A percentile compares a stretch with the other conserved stretches of the same genome.
These are phyloP conservation scores for Caradrina clavipalpis DNA, from an alignment of 2,888 invertebrate species.

Conservation along the genomic window DNA sequence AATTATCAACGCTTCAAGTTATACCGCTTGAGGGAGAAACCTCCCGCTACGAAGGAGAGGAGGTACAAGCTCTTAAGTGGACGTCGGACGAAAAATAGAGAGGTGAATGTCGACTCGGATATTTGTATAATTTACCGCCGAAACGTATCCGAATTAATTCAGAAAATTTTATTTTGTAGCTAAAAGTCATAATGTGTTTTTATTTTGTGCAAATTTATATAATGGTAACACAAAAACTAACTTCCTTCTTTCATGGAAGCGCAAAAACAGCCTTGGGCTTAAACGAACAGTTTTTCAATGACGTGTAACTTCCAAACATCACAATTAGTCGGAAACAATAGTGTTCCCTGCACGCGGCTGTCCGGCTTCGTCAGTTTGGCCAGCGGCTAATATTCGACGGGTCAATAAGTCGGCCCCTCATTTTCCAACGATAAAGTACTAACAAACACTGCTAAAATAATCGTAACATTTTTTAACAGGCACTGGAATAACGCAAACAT, in stretches of 20 bases:
- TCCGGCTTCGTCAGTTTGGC: slow-evolving; percentile 15
- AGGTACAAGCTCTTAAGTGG: slow-evolving; percentile 29
- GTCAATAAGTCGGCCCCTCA: slow-evolving; percentile 8
- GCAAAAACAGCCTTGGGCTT: slow-evolving; percentile 6
- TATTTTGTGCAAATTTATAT: slow-evolving; percentile 5
- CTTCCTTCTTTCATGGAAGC: slow-evolving; percentile 16
- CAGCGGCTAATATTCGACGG: slow-evolving; percentile 35
- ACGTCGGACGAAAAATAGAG: slow-evolving; percentile 4
- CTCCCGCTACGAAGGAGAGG: slow-evolving; percentile 23
- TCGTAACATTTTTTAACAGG: slow-evolving; percentile 64
- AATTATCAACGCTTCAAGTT: slow-evolving; percentile 47
- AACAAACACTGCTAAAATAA: slow-evolving; percentile 60
- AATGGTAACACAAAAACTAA: background rate
- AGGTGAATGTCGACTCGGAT: slow-evolving; percentile 5
- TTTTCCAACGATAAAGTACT: slow-evolving; percentile 47
- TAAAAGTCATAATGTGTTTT: background rate
- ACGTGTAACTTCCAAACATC: slow-evolving; percentile 37
- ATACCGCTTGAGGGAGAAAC: slow-evolving; percentile 28
- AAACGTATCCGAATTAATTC: background rate
- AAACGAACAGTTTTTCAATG: background rate
- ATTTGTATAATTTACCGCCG: background rate
- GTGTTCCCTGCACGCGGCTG: slow-evolving; percentile 3
- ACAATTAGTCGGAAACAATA: slow-evolving; percentile 28
- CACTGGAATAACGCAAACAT: slow-evolving; percentile 74
- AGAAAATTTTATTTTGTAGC: background rate